These are phyloP conservation scores for Drosophila nigromelanica DNA, from an alignment of 1,140 invertebrate genomes.

Conservation along the genomic window DNA sequence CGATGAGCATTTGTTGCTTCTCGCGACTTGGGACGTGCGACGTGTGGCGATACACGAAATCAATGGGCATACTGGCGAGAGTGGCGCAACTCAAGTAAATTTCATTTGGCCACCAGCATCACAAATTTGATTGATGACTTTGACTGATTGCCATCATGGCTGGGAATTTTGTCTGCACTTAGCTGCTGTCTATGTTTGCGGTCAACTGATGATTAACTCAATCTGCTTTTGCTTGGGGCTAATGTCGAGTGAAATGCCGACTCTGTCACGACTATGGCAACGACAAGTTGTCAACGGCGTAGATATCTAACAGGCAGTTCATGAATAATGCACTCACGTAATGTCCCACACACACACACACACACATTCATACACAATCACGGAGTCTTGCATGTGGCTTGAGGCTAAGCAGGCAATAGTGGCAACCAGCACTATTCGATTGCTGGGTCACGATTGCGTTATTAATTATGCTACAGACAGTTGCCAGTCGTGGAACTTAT, in stretches of 20 bases:
- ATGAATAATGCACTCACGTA: slow-evolving; percentile 57
- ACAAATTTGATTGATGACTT: slow-evolving; percentile 58
- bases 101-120: slow-evolving; percentile 31
- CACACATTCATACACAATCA: background rate
- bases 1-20: slow-evolving; percentile 40
- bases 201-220: slow-evolving; percentile 63
- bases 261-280: slow-evolving; percentile 17
- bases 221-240: slow-evolving; percentile 48
- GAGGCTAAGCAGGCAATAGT: background rate
- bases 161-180: background rate
- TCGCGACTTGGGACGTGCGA: slow-evolving; percentile 9
- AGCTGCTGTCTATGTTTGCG: slow-evolving; percentile 27
- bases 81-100: slow-evolving; percentile 31
- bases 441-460: slow-evolving; percentile 38
- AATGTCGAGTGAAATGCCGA: slow-evolving; percentile 53
- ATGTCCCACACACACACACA: slow-evolving; percentile 7
- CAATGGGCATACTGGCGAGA: slow-evolving; percentile 23
- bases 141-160: slow-evolving; percentile 48
- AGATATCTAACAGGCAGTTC: slow-evolving; percentile 34
- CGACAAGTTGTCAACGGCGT: slow-evolving; percentile 51
- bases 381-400: slow-evolving; percentile 1
- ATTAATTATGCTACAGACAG: slow-evolving; percentile 58
- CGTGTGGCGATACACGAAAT: slow-evolving; percentile 12
- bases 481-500: slow-evolving; percentile 45
- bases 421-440: slow-evolving; percentile 1